A percentile compares a stretch with the other conserved stretches of the same genome.
Conservation (phyloP, 2,113 vertebrate genomes). For the Lycaon pictus region DNA sequence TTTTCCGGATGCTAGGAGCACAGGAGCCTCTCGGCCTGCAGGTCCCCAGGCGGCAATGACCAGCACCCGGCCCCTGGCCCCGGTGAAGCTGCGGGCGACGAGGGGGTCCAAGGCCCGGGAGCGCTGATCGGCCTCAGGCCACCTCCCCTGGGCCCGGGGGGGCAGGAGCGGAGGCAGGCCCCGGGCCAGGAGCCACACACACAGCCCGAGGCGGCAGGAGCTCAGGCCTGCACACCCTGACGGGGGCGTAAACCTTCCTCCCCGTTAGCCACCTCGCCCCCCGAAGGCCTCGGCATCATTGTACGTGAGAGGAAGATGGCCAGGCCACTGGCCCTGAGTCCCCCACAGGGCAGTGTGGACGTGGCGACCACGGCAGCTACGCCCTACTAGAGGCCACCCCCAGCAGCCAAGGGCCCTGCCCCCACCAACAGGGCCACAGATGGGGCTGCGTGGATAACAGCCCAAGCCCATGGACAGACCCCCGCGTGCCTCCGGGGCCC, state of each 20-base stretch:
- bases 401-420: neutral
- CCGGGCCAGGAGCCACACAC: too few species aligned
- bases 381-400: too few species aligned
- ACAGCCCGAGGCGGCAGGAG: too few species aligned
- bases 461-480: neutral
- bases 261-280: neutral
- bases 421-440: neutral
- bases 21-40: too few species aligned
- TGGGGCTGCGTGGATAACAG: neutral
- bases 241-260: fast-evolving
- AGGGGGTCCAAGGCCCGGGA: neutral
- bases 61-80: neutral
- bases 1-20: neutral
- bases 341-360: neutral
- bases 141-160: neutral
- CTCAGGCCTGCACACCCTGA: neutral
- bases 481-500: fast-evolving
- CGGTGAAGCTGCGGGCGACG: fast-evolving
- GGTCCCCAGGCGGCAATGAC: neutral
- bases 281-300: neutral
- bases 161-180: neutral
- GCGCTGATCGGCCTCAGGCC: neutral
- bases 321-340: neutral
- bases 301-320: too few species aligned
- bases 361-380: fast-evolving